phyloP scores from a whole-genome alignment of 2,797 vertebrate genomes.

The Chromis chromis region DNA sequence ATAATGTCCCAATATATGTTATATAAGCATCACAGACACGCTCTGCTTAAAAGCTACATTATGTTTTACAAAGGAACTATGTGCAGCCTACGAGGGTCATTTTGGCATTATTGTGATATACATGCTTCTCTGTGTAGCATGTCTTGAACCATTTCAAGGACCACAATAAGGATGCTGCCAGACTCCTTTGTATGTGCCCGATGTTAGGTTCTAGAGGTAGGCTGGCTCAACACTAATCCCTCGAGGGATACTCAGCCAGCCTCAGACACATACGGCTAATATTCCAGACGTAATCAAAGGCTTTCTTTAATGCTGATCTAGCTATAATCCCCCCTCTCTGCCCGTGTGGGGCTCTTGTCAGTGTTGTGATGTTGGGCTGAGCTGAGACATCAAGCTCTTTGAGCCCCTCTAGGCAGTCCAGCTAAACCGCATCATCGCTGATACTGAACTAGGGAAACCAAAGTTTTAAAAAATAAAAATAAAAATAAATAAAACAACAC shows the following conservation, averaged over 20 bases:
- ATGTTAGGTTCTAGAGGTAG: slow-evolving; percentile 67
- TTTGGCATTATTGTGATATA: slow-evolving; percentile 22
- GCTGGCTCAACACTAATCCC: slow-evolving; percentile 73
- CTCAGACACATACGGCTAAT: slow-evolving; percentile 70
- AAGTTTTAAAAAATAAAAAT: neutral
- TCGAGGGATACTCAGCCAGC: slow-evolving; percentile 61
- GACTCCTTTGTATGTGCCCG: slow-evolving; percentile 60
- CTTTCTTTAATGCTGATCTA: slow-evolving; percentile 72
- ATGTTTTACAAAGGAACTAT: neutral
- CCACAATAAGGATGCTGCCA: slow-evolving; percentile 53
- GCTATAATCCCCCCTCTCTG: slow-evolving; percentile 46
- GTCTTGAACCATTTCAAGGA: slow-evolving; percentile 42
- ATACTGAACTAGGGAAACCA: slow-evolving; percentile 14
- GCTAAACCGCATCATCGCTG: slow-evolving; percentile 22
- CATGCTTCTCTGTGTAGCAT: slow-evolving; percentile 18
- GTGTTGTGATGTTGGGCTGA: slow-evolving; percentile 50
- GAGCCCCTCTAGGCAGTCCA: slow-evolving; percentile 26
- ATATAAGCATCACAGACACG: neutral
- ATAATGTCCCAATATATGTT: neutral
- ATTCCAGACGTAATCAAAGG: slow-evolving; percentile 78
- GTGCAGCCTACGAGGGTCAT: neutral
- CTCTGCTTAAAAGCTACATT: neutral
- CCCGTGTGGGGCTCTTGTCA: slow-evolving; percentile 44
- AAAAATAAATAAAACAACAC: neutral
- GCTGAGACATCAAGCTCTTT: slow-evolving; percentile 24